Base-by-base conservation (phyloP, 2,888 invertebrate species). In the Prenolepis imparis region DNA sequence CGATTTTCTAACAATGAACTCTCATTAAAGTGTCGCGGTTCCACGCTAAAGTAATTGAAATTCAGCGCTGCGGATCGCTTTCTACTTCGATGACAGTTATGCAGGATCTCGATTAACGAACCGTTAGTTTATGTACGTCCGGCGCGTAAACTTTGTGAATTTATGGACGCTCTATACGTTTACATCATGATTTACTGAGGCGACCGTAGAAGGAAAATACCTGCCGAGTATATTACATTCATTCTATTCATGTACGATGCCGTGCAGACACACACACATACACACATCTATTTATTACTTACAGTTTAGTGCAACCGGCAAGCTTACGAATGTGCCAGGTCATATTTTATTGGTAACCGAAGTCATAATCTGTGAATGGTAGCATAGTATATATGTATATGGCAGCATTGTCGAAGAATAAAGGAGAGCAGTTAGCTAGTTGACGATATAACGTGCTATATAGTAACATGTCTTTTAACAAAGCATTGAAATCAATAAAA, bases 21-120 rank as follows among this genome's bases (percentile, higher is more conserved):
- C 67, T 74, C 81, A 75, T 84, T 83, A 81, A 88, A 87, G 36
- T 55, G 61, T 74, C 78, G 64, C 28, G 73, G 44, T 70, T 74
- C 44, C 52, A 57, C 63, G 36, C 61, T 66, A 78, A 73, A 68
- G 80, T 87, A 87, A 87, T 85, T 85, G 85, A 87, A 87, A 83
- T 75, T 84, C 80, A 74, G 64, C 61, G 64, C 61, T 61, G 55
- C 44, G 64, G 32, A 36, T 75, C 82, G 66, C 55, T 57, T 82
- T 75, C 66, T 75, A 82, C 66, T 61, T 84, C 67, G 82, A 74
- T 84, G 83, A 67, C 83, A 78, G 84, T 78, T 75, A 39, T n/a
- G 64, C 66, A 55, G 59, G 70, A 75, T 70, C 66, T 57, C 78
- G 84, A 85, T 75, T 83, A 85, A 73, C 72, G 77, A 83, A 78